Percentiles rank a stretch among this genome's conserved stretches.
These are phyloP conservation scores for Druceiella hillmani DNA, from an alignment of 2,888 invertebrate genomes.

Conservation along the genomic window DNA sequence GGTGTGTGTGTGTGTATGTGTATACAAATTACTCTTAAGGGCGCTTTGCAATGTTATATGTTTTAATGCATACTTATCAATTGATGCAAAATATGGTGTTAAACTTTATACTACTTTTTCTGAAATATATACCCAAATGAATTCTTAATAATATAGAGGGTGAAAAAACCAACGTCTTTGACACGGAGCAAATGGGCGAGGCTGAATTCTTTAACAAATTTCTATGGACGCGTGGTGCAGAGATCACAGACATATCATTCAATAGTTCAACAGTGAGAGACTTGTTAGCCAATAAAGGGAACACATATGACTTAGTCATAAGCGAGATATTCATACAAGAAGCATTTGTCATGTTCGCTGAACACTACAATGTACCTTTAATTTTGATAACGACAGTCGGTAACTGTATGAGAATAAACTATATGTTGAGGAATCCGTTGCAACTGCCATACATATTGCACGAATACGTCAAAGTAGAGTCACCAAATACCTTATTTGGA, in stretches of 20 bases:
- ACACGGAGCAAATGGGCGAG: slow-evolving; percentile 35
- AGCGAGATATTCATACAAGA: slow-evolving; percentile 48
- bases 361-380: slow-evolving; percentile 43
- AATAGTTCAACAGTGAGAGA: slow-evolving; percentile 34
- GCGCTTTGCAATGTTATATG: too few relatives aligned
- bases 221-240: slow-evolving; percentile 36
- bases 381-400: slow-evolving; percentile 39
- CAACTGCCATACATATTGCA: slow-evolving; percentile 37
- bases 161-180: slow-evolving; percentile 38
- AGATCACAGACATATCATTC: slow-evolving; percentile 34
- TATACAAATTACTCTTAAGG: too few relatives aligned
- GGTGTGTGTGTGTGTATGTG: too few relatives aligned
- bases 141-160: slow-evolving; percentile 30
- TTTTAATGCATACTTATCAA: too few relatives aligned
- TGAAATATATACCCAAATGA: too few relatives aligned
- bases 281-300: slow-evolving; percentile 33
- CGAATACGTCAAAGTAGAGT: slow-evolving; percentile 35
- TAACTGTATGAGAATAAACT: slow-evolving; percentile 42
- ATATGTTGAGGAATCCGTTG: slow-evolving; percentile 37
- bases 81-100: too few relatives aligned
- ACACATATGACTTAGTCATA: slow-evolving; percentile 43
- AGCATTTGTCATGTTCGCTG: slow-evolving; percentile 38
- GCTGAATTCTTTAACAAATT: slow-evolving; percentile 36
- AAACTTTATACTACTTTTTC: too few relatives aligned
- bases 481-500: slow-evolving; percentile 48